These are phyloP conservation scores for Coryphaenoides rupestris DNA, from an alignment of 2,113 vertebrate genomes.

Conservation along the genomic window DNA sequence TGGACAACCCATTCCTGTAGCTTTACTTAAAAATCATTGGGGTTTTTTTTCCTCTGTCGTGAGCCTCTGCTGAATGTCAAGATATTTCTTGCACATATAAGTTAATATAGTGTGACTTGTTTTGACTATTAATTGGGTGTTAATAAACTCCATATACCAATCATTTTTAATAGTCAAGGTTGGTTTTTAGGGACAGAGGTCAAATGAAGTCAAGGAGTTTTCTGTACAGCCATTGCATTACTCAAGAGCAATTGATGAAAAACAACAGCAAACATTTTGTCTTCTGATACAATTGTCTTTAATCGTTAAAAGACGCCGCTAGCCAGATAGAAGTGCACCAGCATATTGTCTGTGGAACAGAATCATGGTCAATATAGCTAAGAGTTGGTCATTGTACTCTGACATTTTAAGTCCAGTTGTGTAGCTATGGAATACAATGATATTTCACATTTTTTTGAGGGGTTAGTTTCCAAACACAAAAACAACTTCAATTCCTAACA, in stretches of 20 bases:
- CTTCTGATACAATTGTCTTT: slow-evolving; percentile 42
- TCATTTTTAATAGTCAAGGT: too few relatives aligned
- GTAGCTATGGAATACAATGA: slow-evolving; percentile 31
- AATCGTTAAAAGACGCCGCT: slow-evolving; percentile 46
- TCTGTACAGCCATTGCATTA: too few relatives aligned
- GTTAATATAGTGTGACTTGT: neutral
- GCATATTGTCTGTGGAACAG: slow-evolving; percentile 33
- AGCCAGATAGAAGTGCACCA: slow-evolving; percentile 25
- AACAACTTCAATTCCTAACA: slow-evolving; percentile 5
- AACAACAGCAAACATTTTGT: too few relatives aligned
- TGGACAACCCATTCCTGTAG: slow-evolving; percentile 24
- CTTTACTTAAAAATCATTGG: slow-evolving; percentile 2
- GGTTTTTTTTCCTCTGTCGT: slow-evolving; percentile 28
- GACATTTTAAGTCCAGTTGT: slow-evolving; percentile 44
- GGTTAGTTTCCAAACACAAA: slow-evolving; percentile 17
- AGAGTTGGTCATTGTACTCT: slow-evolving; percentile 22
- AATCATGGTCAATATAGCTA: slow-evolving; percentile 29
- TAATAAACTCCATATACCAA: neutral
- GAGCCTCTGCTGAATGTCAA: slow-evolving; percentile 51
- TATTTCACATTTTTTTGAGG: slow-evolving; percentile 37
- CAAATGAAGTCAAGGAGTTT: too few relatives aligned
- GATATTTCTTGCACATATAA: neutral
- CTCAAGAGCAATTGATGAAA: too few relatives aligned
- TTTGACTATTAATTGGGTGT: neutral
- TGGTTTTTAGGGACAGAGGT: too few relatives aligned